Percentiles rank a stretch among this genome's conserved stretches.
These are phyloP conservation scores for Ochropacha duplaris DNA, from an alignment of 2,888 invertebrate species.

Conservation along the genomic window DNA sequence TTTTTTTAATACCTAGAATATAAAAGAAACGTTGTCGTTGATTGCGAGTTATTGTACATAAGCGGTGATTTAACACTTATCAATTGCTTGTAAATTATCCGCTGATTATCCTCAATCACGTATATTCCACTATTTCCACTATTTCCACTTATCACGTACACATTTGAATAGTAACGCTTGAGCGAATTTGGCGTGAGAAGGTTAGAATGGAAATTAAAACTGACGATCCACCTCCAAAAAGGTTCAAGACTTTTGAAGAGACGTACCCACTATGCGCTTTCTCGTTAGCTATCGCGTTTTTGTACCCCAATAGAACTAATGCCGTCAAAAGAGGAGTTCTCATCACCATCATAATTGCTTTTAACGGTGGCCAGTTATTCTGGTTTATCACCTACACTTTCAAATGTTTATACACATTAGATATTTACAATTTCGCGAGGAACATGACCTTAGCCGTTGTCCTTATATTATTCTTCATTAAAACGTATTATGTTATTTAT, in stretches of 20 bases:
- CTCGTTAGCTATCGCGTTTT: constrained; percentile 48
- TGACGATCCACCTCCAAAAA: constrained; percentile 19
- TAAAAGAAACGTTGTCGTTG: not conserved
- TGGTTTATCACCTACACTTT: constrained; percentile 55
- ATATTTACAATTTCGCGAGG: constrained; percentile 54
- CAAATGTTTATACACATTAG: constrained; percentile 44
- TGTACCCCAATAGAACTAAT: constrained; percentile 58
- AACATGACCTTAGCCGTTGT: constrained; percentile 54
- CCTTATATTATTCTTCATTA: constrained; percentile 55
- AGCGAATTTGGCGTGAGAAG: constrained; percentile 11
- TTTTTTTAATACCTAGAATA: not conserved
- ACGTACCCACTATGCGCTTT: constrained; percentile 58
- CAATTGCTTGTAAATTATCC: constrained; percentile 36
- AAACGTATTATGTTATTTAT: constrained; percentile 50
- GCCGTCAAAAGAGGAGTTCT: constrained; percentile 28
- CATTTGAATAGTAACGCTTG: constrained; percentile 11
- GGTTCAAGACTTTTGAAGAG: constrained; percentile 54
- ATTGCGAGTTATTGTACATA: constrained; percentile 23
- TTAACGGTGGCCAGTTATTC: constrained; percentile 45
- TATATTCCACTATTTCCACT: no score
- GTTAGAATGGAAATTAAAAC: constrained; percentile 24
- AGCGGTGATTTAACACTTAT: constrained; percentile 26
- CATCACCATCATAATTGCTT: constrained; percentile 28
- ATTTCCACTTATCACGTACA: not conserved
- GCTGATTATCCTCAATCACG: constrained; percentile 26